Base-by-base conservation (phyloP, 2,797 vertebrate species). In the Artibeus jamaicensis region DNA sequence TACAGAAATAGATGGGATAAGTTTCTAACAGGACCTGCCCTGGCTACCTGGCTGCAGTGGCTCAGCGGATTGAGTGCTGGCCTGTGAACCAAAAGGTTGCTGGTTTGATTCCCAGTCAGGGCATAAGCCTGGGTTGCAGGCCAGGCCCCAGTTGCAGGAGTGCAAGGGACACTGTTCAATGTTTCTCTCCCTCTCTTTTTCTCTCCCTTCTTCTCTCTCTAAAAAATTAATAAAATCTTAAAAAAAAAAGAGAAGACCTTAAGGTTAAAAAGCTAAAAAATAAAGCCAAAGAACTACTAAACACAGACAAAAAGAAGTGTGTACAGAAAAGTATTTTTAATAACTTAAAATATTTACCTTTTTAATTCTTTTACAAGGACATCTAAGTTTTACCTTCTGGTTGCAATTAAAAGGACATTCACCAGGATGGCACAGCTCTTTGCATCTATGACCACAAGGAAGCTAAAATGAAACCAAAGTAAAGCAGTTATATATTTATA, bases 311-410 rank as follows among this genome's bases (percentile, higher is more conserved):
- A 87, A 53, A 93, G 73, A 59, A 24, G 18, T 93, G 7, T 37
- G 94, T 42, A 85, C 1, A 82, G 37, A 74, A 95, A 94, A 1
- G 4, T 57, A 83, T 91, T 91, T 94, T 77, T 29, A 50, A 19
- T 34, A 94, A 89, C 22, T 95, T 68, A 48, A 37, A 94, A 96
- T 85, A 96, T 65, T 86, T 98, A 99, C 99, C 99, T 99, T 99
- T 98, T 99, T 99, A 81, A 99, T 99, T 97, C 99, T 99, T 97
- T 98, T 99, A 98, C 99, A 99, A 86, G 99, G 98, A 97, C 99
- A 99, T 55, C 99, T 98, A 79, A 99, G 97, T 97, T 99, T 99
- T 92, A 99, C 99, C 97, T 98, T 99, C 98, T 99, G 99, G 94
- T 98, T 99, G 98, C 99, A 99, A 88, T 98, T 99, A 91, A 98